Base-by-base conservation (phyloP, 2,888 invertebrate species). In the Orthonevra nobilis region DNA sequence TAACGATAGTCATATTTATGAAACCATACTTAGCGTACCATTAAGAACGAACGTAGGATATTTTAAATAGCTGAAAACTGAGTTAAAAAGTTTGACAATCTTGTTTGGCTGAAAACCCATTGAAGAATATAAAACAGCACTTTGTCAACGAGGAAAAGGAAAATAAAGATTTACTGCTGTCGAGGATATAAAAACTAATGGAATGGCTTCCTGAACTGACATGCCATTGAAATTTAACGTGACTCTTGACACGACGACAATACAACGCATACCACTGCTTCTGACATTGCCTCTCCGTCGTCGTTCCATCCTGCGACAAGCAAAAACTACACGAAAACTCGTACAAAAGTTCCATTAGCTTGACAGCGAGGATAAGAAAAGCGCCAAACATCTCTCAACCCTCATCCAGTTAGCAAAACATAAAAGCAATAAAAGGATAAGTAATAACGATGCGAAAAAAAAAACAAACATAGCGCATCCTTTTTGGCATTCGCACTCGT, bases 171-270 rank as follows among this genome's bases (percentile, higher is more conserved):
- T 77, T 77, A 77, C 77, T 70, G 32, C 60, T 17, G 38, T 70
- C 46, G 60, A 12, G 26, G 52, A 70, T 54, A 77, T 77, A 64
- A 77, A 77, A 77, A 60, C 77, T 77, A 77, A 77, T 77, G 77
- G 77, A 9, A 72, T 34, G 46, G 64, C 70, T 70, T 77, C 70
- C 77, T 42, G 44, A 40, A 38, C 58, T 26, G 36, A 12, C 54
- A 69, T 34, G 42, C 17, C 26, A 50, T 44, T 58, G 52, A 73
- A 44, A 52, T 70, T 58, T 50, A 32, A 46, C 60, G 48, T 54
- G 56, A 46, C 44, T 32, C 58, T 23, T 58, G 36, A 38, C 63
- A 56, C 48, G 38, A 52, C 34, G 34, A 19, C 54, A 38, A 26
- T 9, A 10, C 14, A 17, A 20, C 36, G 12, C 40, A 63, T 69